Evolutionary conservation across 2,113 vertebrate species (phyloP), one percentile per base, ranked within the genome.

Genomic region (Todiramphus chloris): DNA sequence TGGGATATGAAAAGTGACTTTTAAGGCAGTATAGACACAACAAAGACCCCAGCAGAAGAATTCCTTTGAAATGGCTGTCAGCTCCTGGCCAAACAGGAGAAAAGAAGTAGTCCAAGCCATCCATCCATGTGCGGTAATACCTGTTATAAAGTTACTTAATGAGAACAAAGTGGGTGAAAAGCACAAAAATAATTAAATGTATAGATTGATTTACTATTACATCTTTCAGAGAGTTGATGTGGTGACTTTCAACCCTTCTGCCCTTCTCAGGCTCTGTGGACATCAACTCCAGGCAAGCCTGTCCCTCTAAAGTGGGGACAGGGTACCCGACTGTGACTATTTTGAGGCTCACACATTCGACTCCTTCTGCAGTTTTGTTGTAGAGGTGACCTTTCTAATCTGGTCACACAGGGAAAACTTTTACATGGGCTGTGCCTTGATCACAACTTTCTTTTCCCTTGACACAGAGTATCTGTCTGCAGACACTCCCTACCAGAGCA

Each of bases 1-100:
- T 82, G n/a, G 44, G 64, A 75, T 90, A 96, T 27, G 25, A 87
- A 91, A 96, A 92, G 41, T 51, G 37, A 94, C 73, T 89, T 92
- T 64, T 69, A 91, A 66, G 53, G 33, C 64, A 44, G 33, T 31
- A 78, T 6, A 92, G 56, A 68, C 20, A 75, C 12, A 73, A 70
- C 14, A 35, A 56, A 44, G 28, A 78, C n/a, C 25, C 16, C 63
- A 78, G 60, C 35, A 53, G 59, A 81, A 89, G 13, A 43, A 83
- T 48, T 88, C 59, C 67, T 87, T 33, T 5, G 2, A 89, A 82
- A 94, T 7, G 16, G 33, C 41, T 95, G 41, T 83, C 81, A 70
- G 53, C 43, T 89, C 46, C 77, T 4, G 1, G 33, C 28, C 66
- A 25, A 86, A 80, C 5, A 64, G 33, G 43, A 62, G 59, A 77